A percentile compares a stretch with the other conserved stretches of the same genome.
Evolutionary conservation across 2,888 invertebrate genomes (phyloP).

Genomic region (Leptinotarsa juncta): DNA sequence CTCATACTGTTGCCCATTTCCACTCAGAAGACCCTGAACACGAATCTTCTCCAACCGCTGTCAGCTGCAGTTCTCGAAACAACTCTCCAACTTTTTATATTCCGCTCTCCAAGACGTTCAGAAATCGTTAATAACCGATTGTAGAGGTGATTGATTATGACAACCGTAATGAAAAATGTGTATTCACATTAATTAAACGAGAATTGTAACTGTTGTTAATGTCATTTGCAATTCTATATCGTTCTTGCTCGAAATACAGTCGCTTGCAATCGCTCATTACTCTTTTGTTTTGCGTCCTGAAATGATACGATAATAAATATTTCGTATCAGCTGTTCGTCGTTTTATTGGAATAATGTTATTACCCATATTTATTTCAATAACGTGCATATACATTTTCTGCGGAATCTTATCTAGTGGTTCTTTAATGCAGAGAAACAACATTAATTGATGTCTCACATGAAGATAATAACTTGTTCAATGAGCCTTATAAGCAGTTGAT

Average conservation of each 20-base stretch:
- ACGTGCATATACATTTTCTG: constrained; percentile 10
- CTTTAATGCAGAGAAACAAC: constrained; percentile 4
- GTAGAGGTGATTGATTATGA: constrained; percentile 14
- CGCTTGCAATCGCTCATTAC: neutral
- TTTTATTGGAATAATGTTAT: constrained; percentile 6
- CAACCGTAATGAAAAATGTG: constrained; percentile 16
- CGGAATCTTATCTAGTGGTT: neutral
- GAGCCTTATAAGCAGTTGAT: constrained; percentile 13
- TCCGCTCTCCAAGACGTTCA: constrained; percentile 12
- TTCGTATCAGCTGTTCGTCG: constrained; percentile 2
- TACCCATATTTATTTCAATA: constrained; percentile 11
- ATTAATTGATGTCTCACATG: constrained; percentile 6
- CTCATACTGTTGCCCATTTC: neutral
- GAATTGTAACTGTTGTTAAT: constrained; percentile 4
- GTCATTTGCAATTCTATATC: constrained; percentile 20
- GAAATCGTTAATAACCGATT: constrained; percentile 15
- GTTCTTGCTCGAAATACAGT: constrained; percentile 1
- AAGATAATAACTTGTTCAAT: constrained; percentile 8
- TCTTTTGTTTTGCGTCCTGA: constrained; percentile 5
- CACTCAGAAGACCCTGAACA: neutral
- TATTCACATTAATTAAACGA: constrained; percentile 11
- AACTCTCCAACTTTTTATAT: neutral
- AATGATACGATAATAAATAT: constrained; percentile 3
- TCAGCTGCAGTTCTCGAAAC: constrained; percentile 9
- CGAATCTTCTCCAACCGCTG: neutral